Evolutionary conservation across 2,113 vertebrate species (phyloP).

Genomic region (Bubo scandiacus): DNA sequence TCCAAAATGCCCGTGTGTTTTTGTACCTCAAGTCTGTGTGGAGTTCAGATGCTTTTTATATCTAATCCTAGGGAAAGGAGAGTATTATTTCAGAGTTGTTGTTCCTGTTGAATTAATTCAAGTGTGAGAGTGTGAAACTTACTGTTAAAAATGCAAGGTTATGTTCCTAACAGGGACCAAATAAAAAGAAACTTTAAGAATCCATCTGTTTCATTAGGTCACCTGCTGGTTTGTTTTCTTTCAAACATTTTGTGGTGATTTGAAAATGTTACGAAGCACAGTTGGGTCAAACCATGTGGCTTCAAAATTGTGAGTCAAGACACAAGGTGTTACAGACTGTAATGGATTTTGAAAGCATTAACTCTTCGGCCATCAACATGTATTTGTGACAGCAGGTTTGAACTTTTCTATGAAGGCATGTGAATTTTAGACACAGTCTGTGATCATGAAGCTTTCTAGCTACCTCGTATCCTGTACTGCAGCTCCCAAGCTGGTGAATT

Average conservation of each 20-base stretch:
- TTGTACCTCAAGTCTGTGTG: background rate
- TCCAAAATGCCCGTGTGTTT: background rate
- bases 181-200: background rate
- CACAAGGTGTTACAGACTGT: background rate
- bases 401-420: background rate
- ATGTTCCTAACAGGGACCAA: background rate
- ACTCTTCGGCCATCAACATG: background rate
- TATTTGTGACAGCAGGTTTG: background rate
- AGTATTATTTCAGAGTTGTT: background rate
- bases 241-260: background rate
- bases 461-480: background rate
- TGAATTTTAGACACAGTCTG: background rate
- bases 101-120: slow-evolving; percentile 1
- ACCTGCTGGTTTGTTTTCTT: background rate
- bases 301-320: background rate
- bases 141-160: background rate
- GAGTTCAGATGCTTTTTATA: background rate
- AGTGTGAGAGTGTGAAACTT: background rate
- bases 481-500: background rate
- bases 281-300: background rate
- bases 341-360: background rate
- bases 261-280: background rate
- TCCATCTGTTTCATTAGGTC: background rate
- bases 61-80: background rate
- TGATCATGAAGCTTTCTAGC: background rate